Evolutionary conservation across 1,140 invertebrate species (phyloP), one percentile per base, ranked within the genome.

Genomic region (Trialeurodes vaporariorum): DNA sequence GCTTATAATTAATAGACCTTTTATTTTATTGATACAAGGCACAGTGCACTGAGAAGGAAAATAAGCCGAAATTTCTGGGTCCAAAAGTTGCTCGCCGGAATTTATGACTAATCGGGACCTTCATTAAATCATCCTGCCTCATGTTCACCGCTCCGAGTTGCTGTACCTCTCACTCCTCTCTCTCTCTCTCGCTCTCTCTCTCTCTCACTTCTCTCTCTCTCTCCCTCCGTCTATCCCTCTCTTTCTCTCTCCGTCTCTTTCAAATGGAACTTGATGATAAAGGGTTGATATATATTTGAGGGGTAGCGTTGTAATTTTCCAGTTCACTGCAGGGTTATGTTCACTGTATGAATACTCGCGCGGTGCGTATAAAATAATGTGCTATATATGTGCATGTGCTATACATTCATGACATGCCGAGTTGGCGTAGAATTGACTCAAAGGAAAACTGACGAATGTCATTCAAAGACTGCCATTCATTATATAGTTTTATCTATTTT

Each of bases 1-100:
- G n/a, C n/a, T 49, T 49, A 49, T 49, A 49, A 49, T 49, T 49
- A 49, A 49, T 49, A 49, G 34, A 49, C 34, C 34, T 49, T 49
- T 49, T 49, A 49, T 49, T 49, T 49, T 49, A 49, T 49, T 49
- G 34, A 49, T 49, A 9, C 34, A 49, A 17, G n/a, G n/a, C n/a
- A n/a, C 34, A 17, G 34, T 9, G 34, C 34, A 49, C 5, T 49
- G 5, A 17, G 34, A 49, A 49, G 34, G 34, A 49, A 49, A 49
- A 49, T 49, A 49, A 49, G 34, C 34, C 34, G 34, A 49, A 49
- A 49, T 49, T 49, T 17, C 34, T 17, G 5, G 5, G 34, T 17
- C 5, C 34, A 49, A 49, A 49, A 49, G 34, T 49, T 49, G 34
- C 34, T 9, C 34, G 5, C 34, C 34, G 34, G 34, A 49, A 49